A percentile compares a stretch with the other conserved stretches of the same genome.
phyloP scores from a whole-genome alignment of 2,797 vertebrate genomes.

The Thaleichthys pacificus region DNA sequence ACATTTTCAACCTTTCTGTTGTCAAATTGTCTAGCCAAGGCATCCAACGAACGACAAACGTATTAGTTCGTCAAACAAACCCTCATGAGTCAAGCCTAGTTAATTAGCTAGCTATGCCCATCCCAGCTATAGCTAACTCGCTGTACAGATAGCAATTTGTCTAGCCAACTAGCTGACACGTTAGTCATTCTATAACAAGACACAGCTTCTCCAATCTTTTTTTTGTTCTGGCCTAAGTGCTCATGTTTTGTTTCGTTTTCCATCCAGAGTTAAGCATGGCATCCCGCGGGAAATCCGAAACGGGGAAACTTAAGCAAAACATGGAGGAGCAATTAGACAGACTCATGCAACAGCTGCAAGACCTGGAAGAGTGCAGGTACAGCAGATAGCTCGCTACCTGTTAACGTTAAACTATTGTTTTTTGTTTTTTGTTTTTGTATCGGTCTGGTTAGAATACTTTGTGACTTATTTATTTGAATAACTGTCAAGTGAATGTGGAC shows the following conservation, averaged over 20 bases:
- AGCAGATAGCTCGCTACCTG: neutral
- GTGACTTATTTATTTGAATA: neutral
- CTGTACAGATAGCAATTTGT: neutral
- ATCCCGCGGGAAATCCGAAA: slow-evolving; percentile 93
- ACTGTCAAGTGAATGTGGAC: too few relatives aligned
- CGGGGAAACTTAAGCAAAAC: slow-evolving; percentile 92
- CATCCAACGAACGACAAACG: neutral
- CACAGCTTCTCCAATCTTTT: neutral
- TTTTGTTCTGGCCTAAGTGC: too few relatives aligned
- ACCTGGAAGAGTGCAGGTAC: slow-evolving; percentile 97
- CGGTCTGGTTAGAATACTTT: neutral
- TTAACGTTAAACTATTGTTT: too few relatives aligned
- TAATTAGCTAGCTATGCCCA: neutral
- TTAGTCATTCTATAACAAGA: neutral
- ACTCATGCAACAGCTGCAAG: slow-evolving; percentile 96
- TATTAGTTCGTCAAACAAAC: neutral
- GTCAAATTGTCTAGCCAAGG: neutral
- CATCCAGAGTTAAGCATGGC: slow-evolving; percentile 77
- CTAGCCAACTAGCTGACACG: neutral
- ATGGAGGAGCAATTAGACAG: slow-evolving; percentile 97
- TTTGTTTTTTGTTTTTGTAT: too few relatives aligned
- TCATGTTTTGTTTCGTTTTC: neutral
- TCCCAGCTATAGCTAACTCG: neutral
- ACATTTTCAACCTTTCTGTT: neutral
- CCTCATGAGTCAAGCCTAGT: neutral